Conservation (phyloP, 2,888 invertebrate genomes). For the Anagyrus pseudococci region DNA sequence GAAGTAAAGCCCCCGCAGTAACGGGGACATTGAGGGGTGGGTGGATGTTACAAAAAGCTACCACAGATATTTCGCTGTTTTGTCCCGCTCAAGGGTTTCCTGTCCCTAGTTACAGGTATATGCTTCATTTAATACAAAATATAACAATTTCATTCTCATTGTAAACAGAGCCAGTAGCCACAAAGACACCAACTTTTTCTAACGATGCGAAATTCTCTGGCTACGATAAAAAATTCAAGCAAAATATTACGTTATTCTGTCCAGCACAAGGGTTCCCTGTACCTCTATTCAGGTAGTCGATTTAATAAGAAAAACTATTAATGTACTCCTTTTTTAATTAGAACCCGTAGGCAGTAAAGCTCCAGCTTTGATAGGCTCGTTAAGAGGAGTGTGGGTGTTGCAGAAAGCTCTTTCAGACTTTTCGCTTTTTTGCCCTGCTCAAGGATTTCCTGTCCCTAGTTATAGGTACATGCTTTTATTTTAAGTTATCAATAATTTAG, state of each 20-base stretch:
- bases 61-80: conserved; percentile 63
- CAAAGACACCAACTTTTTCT: conserved; percentile 72
- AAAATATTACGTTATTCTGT: conserved; percentile 73
- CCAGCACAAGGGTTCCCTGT: conserved; percentile 75
- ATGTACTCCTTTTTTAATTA: conserved; percentile 48
- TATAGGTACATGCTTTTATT: conserved; percentile 74
- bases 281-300: conserved; percentile 65
- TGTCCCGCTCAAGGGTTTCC: conserved; percentile 67
- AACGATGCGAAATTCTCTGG: conserved; percentile 73
- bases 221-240: conserved; percentile 70
- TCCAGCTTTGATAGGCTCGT: conserved; percentile 63
- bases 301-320: too few relatives aligned
- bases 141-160: too few relatives aligned
- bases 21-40: conserved; percentile 53
- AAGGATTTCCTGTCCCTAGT: conserved; percentile 70
- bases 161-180: conserved; percentile 69
- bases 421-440: conserved; percentile 65
- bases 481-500: conserved; percentile 2
- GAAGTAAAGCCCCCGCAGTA: conserved; percentile 68
- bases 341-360: conserved; percentile 70
- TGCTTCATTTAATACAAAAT: background rate
- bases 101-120: conserved; percentile 61
- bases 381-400: conserved; percentile 54
- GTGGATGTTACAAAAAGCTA: conserved; percentile 51
- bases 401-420: conserved; percentile 56